These are phyloP conservation scores for Heliconius nattereri DNA, from an alignment of 1,140 invertebrate species.

Conservation along the genomic window DNA sequence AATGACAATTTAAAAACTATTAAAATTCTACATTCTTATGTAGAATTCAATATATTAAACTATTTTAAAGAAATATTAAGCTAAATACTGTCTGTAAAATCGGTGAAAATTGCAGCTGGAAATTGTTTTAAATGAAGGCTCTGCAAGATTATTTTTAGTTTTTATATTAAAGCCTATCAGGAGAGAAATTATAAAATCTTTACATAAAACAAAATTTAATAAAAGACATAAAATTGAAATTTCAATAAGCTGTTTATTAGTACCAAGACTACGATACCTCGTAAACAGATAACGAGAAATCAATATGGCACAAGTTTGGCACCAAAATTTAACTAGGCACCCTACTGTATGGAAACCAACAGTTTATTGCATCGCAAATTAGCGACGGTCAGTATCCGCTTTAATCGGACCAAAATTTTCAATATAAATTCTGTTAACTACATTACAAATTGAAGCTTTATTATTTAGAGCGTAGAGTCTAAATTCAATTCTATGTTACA, in stretches of 20 bases:
- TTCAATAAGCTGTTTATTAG: background rate
- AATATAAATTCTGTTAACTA: conserved; percentile 37
- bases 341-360: conserved; percentile 46
- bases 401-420: conserved; percentile 58
- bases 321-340: conserved; percentile 41
- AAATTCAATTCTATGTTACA: conserved; percentile 10
- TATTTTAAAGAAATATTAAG: too few species aligned
- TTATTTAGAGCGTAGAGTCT: conserved; percentile 16
- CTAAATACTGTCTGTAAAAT: too few species aligned
- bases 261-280: background rate
- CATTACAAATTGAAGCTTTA: conserved; percentile 40
- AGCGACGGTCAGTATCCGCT: conserved; percentile 63
- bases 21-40: too few species aligned
- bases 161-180: too few species aligned
- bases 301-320: conserved; percentile 38
- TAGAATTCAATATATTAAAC: too few species aligned
- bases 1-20: too few species aligned
- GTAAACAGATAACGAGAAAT: conserved; percentile 28
- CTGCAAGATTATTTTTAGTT: too few species aligned
- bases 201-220: background rate
- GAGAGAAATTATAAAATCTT: too few species aligned
- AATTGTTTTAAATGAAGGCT: too few species aligned
- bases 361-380: conserved; percentile 52
- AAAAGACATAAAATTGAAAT: background rate
- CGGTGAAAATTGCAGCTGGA: too few species aligned